phyloP scores from a whole-genome alignment of 2,797 vertebrate genomes.

The Hybognathus amarus region DNA sequence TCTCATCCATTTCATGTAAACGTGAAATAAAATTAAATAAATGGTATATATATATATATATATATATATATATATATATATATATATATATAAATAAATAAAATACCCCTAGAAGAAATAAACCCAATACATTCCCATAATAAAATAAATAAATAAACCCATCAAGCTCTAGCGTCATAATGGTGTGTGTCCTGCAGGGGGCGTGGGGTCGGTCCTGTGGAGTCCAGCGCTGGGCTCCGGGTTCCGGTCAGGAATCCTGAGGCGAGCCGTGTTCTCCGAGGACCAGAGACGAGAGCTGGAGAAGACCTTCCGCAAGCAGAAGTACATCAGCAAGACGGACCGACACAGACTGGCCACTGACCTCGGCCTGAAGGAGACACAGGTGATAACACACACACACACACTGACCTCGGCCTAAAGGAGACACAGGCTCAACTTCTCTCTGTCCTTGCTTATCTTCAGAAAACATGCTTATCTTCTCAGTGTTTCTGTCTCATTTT shows the following conservation, averaged over 20 bases:
- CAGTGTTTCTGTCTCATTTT: no score
- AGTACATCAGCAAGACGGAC: constrained; percentile 97
- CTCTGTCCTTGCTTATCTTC: no score
- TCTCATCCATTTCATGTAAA: not conserved
- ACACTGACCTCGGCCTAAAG: no score
- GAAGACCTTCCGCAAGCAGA: constrained; percentile 95
- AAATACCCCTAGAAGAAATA: not conserved
- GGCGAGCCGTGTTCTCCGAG: constrained; percentile 96
- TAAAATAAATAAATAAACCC: not conserved
- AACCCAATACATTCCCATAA: not conserved
- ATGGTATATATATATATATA: no score
- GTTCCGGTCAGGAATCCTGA: constrained; percentile 82
- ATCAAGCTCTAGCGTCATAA: not conserved
- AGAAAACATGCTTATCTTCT: no score
- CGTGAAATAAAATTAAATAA: no score
- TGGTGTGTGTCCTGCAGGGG: constrained; percentile 61
- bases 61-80: not conserved
- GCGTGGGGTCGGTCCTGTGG: constrained; percentile 78
- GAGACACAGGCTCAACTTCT: no score
- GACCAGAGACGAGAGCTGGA: constrained; percentile 95
- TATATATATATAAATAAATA: not conserved
- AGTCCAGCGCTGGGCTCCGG: constrained; percentile 57
- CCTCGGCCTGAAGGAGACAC: constrained; percentile 94
- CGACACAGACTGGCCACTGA: constrained; percentile 90
- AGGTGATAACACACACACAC: constrained; percentile 77